These are phyloP conservation scores for Sitobion miscanthi DNA, from an alignment of 1,140 invertebrate species.

Conservation along the genomic window DNA sequence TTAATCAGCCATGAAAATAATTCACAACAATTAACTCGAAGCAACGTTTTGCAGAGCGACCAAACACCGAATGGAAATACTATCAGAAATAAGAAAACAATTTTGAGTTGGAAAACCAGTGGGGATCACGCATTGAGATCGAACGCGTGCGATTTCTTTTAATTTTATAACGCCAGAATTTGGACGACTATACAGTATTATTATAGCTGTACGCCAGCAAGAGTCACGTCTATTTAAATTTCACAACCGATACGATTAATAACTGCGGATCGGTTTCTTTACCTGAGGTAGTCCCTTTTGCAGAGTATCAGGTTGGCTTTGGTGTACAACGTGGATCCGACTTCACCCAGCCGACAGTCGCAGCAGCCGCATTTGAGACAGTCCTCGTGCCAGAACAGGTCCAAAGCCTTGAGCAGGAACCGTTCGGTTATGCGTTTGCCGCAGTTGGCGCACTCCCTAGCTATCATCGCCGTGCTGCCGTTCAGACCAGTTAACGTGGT, in stretches of 20 bases:
- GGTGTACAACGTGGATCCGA: constrained; percentile 95
- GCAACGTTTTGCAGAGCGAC: not conserved
- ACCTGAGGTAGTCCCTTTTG: constrained; percentile 97
- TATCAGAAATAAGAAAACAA: not conserved
- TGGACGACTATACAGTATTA: not conserved
- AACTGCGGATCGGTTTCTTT: not conserved
- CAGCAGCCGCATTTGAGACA: constrained; percentile 97
- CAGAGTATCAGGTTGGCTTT: constrained; percentile 97
- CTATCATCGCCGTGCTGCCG: constrained; percentile 49
- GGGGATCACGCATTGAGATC: not conserved
- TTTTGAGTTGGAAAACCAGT: not conserved
- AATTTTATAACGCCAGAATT: not conserved
- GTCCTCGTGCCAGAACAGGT: constrained; percentile 97
- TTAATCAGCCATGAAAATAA: not conserved
- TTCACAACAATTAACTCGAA: not conserved
- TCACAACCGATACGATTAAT: not conserved
- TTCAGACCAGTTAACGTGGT: constrained; percentile 46
- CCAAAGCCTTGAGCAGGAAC: constrained; percentile 80
- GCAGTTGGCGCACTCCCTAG: constrained; percentile 63
- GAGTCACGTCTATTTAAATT: not conserved
- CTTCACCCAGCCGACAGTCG: constrained; percentile 94
- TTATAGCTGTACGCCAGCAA: not conserved
- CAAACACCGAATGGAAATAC: not conserved
- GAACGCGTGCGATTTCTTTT: not conserved
- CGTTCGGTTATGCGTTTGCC: constrained; percentile 63